Percentiles rank a stretch among this genome's conserved stretches.
Conservation (phyloP, 1,140 invertebrate species). For the Bactericera cockerelli region DNA sequence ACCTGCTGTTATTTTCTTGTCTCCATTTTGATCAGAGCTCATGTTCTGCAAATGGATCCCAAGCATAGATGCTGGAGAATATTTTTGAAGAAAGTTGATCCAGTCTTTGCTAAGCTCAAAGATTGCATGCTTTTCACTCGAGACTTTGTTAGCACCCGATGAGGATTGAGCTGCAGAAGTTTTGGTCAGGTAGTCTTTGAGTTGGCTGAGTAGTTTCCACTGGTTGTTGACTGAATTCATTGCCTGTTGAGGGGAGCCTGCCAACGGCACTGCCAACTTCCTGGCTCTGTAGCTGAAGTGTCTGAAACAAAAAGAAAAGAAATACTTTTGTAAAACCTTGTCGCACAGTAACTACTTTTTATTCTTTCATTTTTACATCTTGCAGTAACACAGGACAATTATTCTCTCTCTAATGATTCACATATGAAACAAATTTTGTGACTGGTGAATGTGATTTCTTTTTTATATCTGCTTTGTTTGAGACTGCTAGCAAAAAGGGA, state of each 20-base stretch:
- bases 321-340: too few relatives aligned
- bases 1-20: too few relatives aligned
- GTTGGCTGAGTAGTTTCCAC: slow-evolving; percentile 33
- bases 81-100: slow-evolving; percentile 32
- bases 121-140: slow-evolving; percentile 32
- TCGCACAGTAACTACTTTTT: too few relatives aligned
- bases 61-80: slow-evolving; percentile 21
- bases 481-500: too few relatives aligned
- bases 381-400: too few relatives aligned
- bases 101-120: slow-evolving; percentile 36
- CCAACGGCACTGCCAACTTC: slow-evolving; percentile 7
- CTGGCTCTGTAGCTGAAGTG: slow-evolving; percentile 12
- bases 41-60: background rate
- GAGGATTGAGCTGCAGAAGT: slow-evolving; percentile 15
- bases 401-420: too few relatives aligned
- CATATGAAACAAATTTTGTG: too few relatives aligned
- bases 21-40: background rate
- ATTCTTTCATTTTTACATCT: too few relatives aligned
- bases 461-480: too few relatives aligned
- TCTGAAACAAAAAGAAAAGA: slow-evolving; percentile 10
- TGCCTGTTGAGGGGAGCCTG: background rate
- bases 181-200: slow-evolving; percentile 34
- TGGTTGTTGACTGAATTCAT: slow-evolving; percentile 29
- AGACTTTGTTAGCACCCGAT: background rate
- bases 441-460: too few relatives aligned